A percentile compares a stretch with the other conserved stretches of the same genome.
phyloP scores from a whole-genome alignment of 92 coral and sea anemone genomes.

The Chrysogorgia sp. region DNA sequence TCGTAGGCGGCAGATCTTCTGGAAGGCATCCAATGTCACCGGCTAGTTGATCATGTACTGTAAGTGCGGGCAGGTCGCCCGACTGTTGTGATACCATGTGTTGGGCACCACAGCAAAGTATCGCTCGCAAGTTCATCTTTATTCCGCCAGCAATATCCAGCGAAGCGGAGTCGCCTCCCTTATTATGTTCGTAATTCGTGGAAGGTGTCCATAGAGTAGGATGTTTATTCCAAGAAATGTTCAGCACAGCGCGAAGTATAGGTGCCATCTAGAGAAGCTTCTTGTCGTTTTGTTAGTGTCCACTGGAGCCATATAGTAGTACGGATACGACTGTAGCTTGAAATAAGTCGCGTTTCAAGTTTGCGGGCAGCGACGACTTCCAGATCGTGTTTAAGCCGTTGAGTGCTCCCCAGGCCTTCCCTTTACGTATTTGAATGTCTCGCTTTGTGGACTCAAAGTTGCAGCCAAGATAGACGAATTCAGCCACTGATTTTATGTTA shows the following conservation, averaged over 20 bases:
- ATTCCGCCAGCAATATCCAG: conserved; percentile 1
- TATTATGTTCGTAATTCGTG: background rate
- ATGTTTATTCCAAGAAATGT: conserved; percentile 36
- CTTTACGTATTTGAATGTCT: no score
- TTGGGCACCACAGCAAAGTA: conserved; percentile 10
- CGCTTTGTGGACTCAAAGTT: no score
- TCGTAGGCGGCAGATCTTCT: background rate
- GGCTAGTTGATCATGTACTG: conserved; percentile 25
- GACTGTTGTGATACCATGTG: conserved; percentile 6
- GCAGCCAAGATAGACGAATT: no score
- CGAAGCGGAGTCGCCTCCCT: background rate
- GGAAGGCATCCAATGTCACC: conserved; percentile 16
- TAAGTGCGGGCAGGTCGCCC: conserved; percentile 24
- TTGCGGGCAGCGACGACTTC: no score
- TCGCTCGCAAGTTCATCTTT: conserved; percentile 34
- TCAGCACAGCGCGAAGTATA: conserved; percentile 46
- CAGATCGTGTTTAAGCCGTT: no score
- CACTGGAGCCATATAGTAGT: conserved; percentile 47
- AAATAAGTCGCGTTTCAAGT: no score
- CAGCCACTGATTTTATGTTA: no score
- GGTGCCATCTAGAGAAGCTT: no score
- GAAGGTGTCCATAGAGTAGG: conserved; percentile 19
- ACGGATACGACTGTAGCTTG: conserved; percentile 9
- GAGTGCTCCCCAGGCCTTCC: no score
- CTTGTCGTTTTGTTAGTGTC: conserved; percentile 39